Base-by-base conservation (phyloP, 37 sponge, comb jelly and placozoan genomes). In the Theonella swinhoei region DNA sequence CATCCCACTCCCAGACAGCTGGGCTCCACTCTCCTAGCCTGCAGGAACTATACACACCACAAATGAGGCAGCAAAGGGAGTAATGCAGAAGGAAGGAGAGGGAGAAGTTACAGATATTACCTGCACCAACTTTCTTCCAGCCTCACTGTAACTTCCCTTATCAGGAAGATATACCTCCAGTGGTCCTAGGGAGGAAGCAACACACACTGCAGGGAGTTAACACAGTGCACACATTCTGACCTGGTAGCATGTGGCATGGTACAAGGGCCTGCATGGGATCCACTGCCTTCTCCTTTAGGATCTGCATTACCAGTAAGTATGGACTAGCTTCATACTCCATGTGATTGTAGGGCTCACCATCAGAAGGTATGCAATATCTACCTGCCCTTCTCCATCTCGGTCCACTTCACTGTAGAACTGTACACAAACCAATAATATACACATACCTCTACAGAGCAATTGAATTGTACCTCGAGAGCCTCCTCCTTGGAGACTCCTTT, bases 171-270 rank as follows among this genome's bases (percentile, higher is more conserved):
- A 85, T 0, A 85, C 62, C 42, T 85, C 78, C 25, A 85, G 42
- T 24, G 70, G 41, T 59, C 84, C 84, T 84, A 9, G 20, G 42
- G n/a, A 41, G n/a, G n/a, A n/a, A n/a, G n/a, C n/a, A n/a, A n/a
- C n/a, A n/a, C n/a, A n/a, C n/a, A n/a, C n/a, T n/a, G n/a, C n/a
- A n/a, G n/a, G n/a, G n/a, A n/a, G n/a, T n/a, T n/a, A n/a, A n/a
- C n/a, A n/a, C n/a, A n/a, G n/a, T 3, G n/a, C 9, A 22, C 22
- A 41, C 7, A 9, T 5, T 64, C 72, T 75, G 26, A 88, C 88
- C 88, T 68, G 88, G 88, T 5, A 88, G 76, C 31, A 37, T 25
- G 68, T 81, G 47, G 82, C 88, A 88, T 30, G 82, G 75, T 41
- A 74, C 66, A 47, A 87, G 70, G 0, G 88, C 88, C 19, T 81